phyloP scores from a whole-genome alignment of 2,113 vertebrate species.

The Heloderma charlesbogerti region DNA sequence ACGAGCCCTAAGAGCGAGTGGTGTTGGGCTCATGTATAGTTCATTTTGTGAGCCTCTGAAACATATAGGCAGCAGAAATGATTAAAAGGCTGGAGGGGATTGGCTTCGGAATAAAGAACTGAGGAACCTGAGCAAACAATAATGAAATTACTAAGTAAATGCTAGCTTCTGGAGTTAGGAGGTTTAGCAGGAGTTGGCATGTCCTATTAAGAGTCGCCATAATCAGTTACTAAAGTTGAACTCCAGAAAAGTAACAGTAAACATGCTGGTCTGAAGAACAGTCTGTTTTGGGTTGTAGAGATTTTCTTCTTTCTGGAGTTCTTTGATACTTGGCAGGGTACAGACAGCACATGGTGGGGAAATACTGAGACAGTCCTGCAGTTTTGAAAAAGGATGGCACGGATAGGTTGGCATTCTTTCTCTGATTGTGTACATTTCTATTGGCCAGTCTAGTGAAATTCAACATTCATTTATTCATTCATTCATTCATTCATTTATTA shows the following conservation, averaged over 20 bases:
- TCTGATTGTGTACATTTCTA: neutral
- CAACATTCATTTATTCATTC: too few relatives aligned
- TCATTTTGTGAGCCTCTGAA: neutral
- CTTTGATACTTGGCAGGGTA: neutral
- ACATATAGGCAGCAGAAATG: neutral
- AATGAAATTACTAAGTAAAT: neutral
- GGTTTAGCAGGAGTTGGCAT: neutral
- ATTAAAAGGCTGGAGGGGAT: neutral
- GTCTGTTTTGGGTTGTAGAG: neutral
- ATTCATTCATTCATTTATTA: too few relatives aligned
- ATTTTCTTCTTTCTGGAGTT: neutral
- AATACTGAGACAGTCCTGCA: neutral
- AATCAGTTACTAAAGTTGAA: neutral
- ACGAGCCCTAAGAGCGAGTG: accelerated
- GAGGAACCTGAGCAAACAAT: neutral
- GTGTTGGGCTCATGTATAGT: neutral
- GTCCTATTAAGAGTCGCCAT: neutral
- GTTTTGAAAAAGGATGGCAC: neutral
- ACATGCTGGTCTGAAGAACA: neutral
- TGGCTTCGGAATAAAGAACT: neutral
- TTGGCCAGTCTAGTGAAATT: neutral
- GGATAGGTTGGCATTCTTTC: neutral
- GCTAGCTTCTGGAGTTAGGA: neutral
- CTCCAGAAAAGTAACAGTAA: neutral
- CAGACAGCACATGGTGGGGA: neutral